Evolutionary conservation across 2,888 invertebrate species (phyloP), one percentile per base, ranked within the genome.

Genomic region (Ochropacha duplaris): DNA sequence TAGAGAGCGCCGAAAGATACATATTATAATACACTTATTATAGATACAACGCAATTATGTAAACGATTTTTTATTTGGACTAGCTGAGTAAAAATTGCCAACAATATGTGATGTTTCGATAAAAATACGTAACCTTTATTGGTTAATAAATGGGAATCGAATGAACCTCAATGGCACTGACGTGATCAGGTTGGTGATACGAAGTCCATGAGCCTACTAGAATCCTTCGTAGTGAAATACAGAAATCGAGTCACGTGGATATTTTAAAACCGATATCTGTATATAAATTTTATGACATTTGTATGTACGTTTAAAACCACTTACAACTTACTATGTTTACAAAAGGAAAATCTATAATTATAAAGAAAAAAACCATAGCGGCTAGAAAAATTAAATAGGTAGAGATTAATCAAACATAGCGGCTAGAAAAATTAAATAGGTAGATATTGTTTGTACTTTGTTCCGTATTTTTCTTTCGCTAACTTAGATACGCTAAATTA

Each of bases 131-230:
- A 78, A 74, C 69, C 73, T 74, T 79, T 79, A 82, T 78, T 69
- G 72, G 74, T 72, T 81, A 74, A 80, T 81, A 84, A 82, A 84
- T 83, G 81, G 73, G 74, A 77, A 74, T 76, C 75, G 78, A 81
- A 83, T 83, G 79, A 84, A 76, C 75, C 72, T 68, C 79, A 66
- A 84, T 83, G 72, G 81, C 65, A 64, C 64, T 79, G 76, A 84
- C 84, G 84, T 84, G 84, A 81, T 76, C 80, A 58, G 83, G 72
- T 73, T 82, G 64, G 60, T 68, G 76, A 84, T 76, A 71, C 63
- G 61, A 72, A 71, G 76, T 76, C 74, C 74, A 78, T 78, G 75
- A 74, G 66, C 68, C 64, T 65, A 60, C 66, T 69, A 71, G 71
- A 64, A 68, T 36, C 49, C 64, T 72, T 68, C 60, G 61, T 57